Percentiles rank a stretch among this genome's conserved stretches.
phyloP scores from a whole-genome alignment of 2,888 invertebrate species.

The Julus scanicus region DNA sequence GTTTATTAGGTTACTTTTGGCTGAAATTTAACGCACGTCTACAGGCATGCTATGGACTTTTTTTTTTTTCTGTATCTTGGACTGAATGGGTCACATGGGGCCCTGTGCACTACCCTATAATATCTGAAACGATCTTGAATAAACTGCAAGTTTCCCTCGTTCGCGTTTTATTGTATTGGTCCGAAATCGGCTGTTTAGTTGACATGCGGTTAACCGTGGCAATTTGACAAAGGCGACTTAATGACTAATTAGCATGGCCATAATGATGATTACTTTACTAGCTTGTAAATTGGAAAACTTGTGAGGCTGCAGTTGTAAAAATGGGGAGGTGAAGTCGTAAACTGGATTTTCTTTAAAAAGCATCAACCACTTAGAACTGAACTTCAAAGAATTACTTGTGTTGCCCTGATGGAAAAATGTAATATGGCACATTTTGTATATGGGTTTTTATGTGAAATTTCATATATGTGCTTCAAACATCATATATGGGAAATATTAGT shows the following conservation, averaged over 20 bases:
- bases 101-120: background rate
- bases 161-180: background rate
- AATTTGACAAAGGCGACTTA: constrained; percentile 8
- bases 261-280: constrained; percentile 30
- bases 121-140: constrained; percentile 22
- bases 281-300: background rate
- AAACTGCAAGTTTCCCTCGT: constrained; percentile 1
- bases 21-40: constrained; percentile 31
- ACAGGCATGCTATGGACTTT: background rate
- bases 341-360: background rate
- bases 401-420: too few relatives aligned
- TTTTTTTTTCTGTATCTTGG: background rate
- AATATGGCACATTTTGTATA: too few relatives aligned
- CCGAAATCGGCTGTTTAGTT: constrained; percentile 29
- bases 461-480: too few relatives aligned
- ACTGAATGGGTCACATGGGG: constrained; percentile 8
- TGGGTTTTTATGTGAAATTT: too few relatives aligned
- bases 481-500: too few relatives aligned
- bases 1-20: constrained; percentile 39
- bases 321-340: background rate
- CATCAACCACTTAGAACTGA: background rate
- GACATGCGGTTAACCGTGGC: constrained; percentile 34
- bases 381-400: background rate
- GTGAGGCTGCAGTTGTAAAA: background rate
- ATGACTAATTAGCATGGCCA: constrained; percentile 13